Conservation (phyloP, 1,140 invertebrate genomes). For the Liolophura sinensis region DNA sequence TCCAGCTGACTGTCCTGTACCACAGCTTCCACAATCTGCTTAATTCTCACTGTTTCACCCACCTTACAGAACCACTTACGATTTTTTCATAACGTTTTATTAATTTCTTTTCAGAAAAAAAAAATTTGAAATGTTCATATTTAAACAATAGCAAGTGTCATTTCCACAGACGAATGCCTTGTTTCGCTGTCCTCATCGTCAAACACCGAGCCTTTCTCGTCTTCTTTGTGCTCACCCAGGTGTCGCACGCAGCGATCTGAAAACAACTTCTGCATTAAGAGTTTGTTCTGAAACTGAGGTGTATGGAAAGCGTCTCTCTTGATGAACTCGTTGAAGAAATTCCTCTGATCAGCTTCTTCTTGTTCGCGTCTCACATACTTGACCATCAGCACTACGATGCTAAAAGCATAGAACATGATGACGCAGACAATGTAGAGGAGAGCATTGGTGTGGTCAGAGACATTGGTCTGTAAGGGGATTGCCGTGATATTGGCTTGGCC, state of each 20-base stretch:
- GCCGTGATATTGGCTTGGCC: too few relatives aligned
- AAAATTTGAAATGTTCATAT: background rate
- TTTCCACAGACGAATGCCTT: background rate
- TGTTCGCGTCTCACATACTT: slow-evolving; percentile 53
- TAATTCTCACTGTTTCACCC: too few relatives aligned
- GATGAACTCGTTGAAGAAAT: slow-evolving; percentile 53
- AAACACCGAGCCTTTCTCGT: background rate
- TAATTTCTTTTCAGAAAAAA: too few relatives aligned
- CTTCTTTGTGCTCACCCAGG: background rate
- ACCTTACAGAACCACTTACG: too few relatives aligned
- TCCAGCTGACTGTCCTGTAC: background rate
- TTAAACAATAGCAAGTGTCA: background rate
- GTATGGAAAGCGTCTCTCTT: slow-evolving; percentile 43
- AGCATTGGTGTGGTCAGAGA: slow-evolving; percentile 27
- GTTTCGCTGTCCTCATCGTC: background rate
- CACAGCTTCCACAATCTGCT: background rate
- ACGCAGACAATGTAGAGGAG: slow-evolving; percentile 58
- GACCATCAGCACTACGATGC: slow-evolving; percentile 56
- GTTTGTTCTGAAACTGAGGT: slow-evolving; percentile 28
- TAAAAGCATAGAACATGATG: slow-evolving; percentile 55
- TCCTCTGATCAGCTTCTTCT: slow-evolving; percentile 46
- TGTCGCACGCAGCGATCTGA: background rate
- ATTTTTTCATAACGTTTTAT: too few relatives aligned
- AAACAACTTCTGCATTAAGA: slow-evolving; percentile 22
- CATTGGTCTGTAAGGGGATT: too few relatives aligned